A percentile compares a stretch with the other conserved stretches of the same genome.
Conservation (phyloP, 2,888 invertebrate species). For the Eristalinus sepulchralis region DNA sequence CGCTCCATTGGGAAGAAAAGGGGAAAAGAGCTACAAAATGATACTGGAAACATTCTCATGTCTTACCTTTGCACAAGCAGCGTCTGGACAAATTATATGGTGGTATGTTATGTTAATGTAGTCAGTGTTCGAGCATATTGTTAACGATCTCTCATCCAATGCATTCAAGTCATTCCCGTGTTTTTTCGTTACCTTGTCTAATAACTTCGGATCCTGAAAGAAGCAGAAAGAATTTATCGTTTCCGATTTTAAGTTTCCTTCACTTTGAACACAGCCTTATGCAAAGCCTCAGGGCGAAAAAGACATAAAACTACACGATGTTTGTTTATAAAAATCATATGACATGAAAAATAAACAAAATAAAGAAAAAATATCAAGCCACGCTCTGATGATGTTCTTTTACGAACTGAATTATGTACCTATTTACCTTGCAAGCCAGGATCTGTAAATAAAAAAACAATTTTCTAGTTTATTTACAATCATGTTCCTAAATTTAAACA, state of each 20-base stretch:
- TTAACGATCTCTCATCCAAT: slow-evolving; percentile 95
- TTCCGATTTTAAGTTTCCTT: background rate
- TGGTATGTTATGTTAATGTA: slow-evolving; percentile 99
- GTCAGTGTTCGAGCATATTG: slow-evolving; percentile 98
- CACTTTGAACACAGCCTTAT: background rate
- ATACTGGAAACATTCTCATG: background rate
- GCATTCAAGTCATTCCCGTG: slow-evolving; percentile 86
- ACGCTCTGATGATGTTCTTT: slow-evolving; percentile 1
- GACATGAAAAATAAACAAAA: slow-evolving; percentile 17
- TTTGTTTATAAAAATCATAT: background rate
- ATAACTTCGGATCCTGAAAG: slow-evolving; percentile 90
- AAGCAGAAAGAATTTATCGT: slow-evolving; percentile 54
- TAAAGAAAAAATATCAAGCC: background rate
- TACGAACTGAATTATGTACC: slow-evolving; percentile 43
- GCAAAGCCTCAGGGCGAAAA: background rate
- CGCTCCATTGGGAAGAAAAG: background rate
- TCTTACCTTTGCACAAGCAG: slow-evolving; percentile 94
- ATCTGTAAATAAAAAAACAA: slow-evolving; percentile 64
- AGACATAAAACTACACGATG: background rate
- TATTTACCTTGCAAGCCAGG: slow-evolving; percentile 69
- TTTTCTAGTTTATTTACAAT: slow-evolving; percentile 33
- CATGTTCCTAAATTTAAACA: slow-evolving; percentile 25
- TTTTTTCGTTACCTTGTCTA: slow-evolving; percentile 88
- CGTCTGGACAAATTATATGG: slow-evolving; percentile 96
- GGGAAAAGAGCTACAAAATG: background rate